Base-by-base conservation (phyloP, 1,140 invertebrate species). In the Drosophila dunni region DNA sequence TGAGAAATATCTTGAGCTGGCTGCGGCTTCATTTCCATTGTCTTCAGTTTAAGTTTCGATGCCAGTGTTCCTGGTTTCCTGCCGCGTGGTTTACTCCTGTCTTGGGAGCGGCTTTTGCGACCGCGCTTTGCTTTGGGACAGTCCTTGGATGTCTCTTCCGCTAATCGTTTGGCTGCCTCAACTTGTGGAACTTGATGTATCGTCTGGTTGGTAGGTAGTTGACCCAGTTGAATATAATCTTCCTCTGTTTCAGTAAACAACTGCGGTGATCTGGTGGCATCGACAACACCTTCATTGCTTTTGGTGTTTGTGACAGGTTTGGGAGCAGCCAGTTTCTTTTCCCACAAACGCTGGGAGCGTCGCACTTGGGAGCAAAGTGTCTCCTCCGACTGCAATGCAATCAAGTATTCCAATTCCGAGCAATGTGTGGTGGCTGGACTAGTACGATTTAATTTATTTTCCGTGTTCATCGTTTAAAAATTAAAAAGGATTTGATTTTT, bases 221-320 rank as follows among this genome's bases (percentile, higher is more conserved):
- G 71, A 61, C 46, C 48, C 7, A 70, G 11, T 20, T 84, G 73
- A 13, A 65, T 82, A 10, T 13, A 57, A 11, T 77, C 50, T 6
- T 48, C 73, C 36, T 88, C 72, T 7, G 57, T 64, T 3, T 82
- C 79, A 0, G 17, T 45, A 48, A 86, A 88, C 13, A 86, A 42
- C 54, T 74, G 62, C 0, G 82, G 82, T 2, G 82, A 86, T 6
- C 42, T 24, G 51, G 15, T 10, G 56, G n/a, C 9, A 53, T 8
- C 9, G 34, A 11, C 4, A 6, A 5, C n/a, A 10, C 7, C 8
- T 13, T 17, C 9, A 11, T 24, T 24, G 13, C 1, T 9, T 2
- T 6, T 34, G 10, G 5, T 40, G 1, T 58, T 20, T 4, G 7
- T 3, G n/a, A 24, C 8, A 6, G 2, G 11, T 13, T 65, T 20